A percentile compares a stretch with the other conserved stretches of the same genome.
Conservation (phyloP, 2,113 vertebrate genomes). For the Marmota flaviventris region DNA sequence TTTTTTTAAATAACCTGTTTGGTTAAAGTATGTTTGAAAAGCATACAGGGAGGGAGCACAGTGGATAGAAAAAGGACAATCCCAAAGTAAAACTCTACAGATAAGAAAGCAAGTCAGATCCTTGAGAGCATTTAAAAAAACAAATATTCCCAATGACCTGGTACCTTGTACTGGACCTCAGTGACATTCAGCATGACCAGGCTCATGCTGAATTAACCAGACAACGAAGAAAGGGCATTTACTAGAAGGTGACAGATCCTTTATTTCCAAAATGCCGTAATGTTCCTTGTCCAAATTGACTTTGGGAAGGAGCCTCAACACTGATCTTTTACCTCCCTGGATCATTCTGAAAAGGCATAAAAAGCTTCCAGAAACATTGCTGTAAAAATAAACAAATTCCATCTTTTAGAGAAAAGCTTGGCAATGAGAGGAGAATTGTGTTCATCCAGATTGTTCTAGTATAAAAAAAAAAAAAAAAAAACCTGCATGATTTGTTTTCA, state of each 20-base stretch:
- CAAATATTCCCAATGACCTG: neutral
- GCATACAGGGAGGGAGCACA: neutral
- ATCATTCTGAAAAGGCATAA: conserved; percentile 60
- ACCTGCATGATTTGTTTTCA: conserved; percentile 65
- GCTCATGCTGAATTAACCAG: neutral
- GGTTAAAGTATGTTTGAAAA: neutral
- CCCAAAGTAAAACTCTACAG: neutral
- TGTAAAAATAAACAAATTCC: neutral
- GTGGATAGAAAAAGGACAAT: neutral
- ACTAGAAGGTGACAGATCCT: neutral
- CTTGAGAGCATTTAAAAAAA: neutral
- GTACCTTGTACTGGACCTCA: neutral
- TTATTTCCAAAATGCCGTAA: conserved; percentile 14
- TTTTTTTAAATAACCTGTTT: neutral
- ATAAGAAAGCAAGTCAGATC: conserved; percentile 21
- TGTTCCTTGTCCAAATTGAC: neutral
- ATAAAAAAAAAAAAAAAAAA: no score
- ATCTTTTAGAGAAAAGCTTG: conserved; percentile 27
- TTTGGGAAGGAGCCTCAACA: neutral
- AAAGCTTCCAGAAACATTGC: conserved; percentile 72
- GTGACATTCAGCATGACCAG: neutral
- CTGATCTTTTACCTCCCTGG: neutral
- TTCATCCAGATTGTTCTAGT: conserved; percentile 3
- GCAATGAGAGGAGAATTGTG: neutral
- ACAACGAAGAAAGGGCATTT: neutral